These are phyloP conservation scores for Hemibagrus wyckioides DNA, from an alignment of 2,113 vertebrate species.

Conservation along the genomic window DNA sequence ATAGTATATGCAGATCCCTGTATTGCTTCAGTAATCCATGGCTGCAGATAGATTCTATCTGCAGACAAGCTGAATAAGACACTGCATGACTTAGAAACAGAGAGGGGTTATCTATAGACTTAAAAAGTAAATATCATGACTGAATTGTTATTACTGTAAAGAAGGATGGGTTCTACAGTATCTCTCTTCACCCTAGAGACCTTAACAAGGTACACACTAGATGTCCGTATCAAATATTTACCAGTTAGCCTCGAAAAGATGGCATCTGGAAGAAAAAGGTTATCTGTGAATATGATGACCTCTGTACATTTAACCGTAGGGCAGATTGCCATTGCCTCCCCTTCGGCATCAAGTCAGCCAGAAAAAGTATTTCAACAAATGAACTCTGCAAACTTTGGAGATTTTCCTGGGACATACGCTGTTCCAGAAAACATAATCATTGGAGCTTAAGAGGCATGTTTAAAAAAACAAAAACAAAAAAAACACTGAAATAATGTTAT, in stretches of 20 bases:
- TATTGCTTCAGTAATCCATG: slow-evolving; percentile 28
- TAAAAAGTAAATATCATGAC: background rate
- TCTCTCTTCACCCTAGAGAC: background rate
- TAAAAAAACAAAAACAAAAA: background rate
- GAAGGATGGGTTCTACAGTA: background rate
- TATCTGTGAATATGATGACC: slow-evolving; percentile 1
- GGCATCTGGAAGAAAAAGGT: background rate
- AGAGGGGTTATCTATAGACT: slow-evolving; percentile 10
- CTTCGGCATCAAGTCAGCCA: background rate
- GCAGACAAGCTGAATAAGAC: slow-evolving; percentile 13
- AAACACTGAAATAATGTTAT: slow-evolving; percentile 4
- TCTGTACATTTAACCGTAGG: background rate
- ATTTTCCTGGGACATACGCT: background rate
- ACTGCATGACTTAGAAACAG: background rate
- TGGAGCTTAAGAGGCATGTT: background rate
- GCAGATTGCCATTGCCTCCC: background rate
- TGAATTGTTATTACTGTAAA: slow-evolving; percentile 1
- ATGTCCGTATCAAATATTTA: background rate
- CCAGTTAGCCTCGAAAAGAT: background rate
- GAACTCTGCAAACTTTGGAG: background rate
- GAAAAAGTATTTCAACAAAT: background rate
- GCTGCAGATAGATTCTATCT: slow-evolving; percentile 30
- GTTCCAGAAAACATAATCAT: background rate
- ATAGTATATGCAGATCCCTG: slow-evolving; percentile 4
- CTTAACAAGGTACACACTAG: background rate